Base-by-base conservation (phyloP, 2,113 vertebrate genomes). In the Brachypteracias leptosomus region DNA sequence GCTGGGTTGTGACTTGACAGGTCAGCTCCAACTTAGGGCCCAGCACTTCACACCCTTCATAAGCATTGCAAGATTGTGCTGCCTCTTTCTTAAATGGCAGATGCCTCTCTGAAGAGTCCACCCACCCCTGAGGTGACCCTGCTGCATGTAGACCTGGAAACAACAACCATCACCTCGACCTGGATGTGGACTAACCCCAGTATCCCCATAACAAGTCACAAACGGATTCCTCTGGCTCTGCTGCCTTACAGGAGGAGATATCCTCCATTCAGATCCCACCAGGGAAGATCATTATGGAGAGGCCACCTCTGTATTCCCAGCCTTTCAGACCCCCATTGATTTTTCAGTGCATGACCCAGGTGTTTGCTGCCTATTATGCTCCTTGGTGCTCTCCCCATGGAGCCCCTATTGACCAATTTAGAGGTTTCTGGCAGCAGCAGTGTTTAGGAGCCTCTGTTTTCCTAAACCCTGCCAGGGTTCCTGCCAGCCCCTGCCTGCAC, bases 291-390 rank as follows among this genome's bases (percentile, higher is more conserved):
- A 55, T 96, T 93, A 90, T 47, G 70, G 36, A 73, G 26, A 92
- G 52, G 63, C 90, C 88, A 54, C 93, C 95, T 84, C 54, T 44
- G 72, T 68, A 54, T 93, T 87, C 73, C 58, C 83, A 78, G 90
- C 31, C 90, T 94, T 96, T 89, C 95, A 96, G 70, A 22, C 17
- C 80, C 74, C 95, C 66, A 36, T 84, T 72, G 92, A 86, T 91
- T 90, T 77, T 92, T 71, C 0, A 87, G 71, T 74, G 71, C 74
- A 26, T 40, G 72, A 54, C 33, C 35, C 76, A 51, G 80, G 85
- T 65, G 46, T 76, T 74, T 46, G 65, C 88, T 89, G 90, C 79
- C 85, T 61, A 15, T 90, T 85, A 81, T 86, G 76, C 79, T 55
- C 14, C 52, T 28, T 63, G 88, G 75, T 66, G 25, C 40, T 88